These are phyloP conservation scores for Drosophila hydei DNA, from an alignment of 1,140 invertebrate species.

Conservation along the genomic window DNA sequence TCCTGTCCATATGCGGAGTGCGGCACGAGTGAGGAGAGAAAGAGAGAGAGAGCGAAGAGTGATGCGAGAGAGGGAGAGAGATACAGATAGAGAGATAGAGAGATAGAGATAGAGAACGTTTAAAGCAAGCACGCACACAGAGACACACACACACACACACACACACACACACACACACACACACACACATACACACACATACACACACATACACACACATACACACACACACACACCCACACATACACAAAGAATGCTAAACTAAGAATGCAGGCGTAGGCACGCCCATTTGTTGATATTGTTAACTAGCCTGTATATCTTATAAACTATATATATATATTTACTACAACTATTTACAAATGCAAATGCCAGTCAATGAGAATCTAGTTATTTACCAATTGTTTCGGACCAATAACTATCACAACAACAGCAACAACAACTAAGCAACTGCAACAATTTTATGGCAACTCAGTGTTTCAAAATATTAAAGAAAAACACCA, in stretches of 20 bases:
- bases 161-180: conserved; percentile 12
- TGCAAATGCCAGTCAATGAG: conserved; percentile 22
- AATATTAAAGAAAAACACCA: conserved; percentile 30
- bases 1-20: conserved; percentile 90
- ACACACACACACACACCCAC: conserved; percentile 17
- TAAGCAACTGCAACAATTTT: conserved; percentile 36
- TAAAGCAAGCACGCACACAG: background rate
- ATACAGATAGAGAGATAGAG: background rate
- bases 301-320: conserved; percentile 67
- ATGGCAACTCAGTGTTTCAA: conserved; percentile 69
- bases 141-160: conserved; percentile 10
- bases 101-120: background rate
- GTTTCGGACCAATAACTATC: conserved; percentile 41
- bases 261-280: conserved; percentile 41
- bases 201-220: conserved; percentile 3
- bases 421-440: conserved; percentile 8
- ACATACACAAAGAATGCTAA: conserved; percentile 10
- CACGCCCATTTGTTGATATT: conserved; percentile 66
- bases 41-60: background rate
- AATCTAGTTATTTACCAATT: conserved; percentile 28
- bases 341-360: conserved; percentile 55
- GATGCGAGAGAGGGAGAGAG: background rate
- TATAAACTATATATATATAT: conserved; percentile 47
- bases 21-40: conserved; percentile 84
- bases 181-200: conserved; percentile 22